Evolutionary conservation across 2,888 invertebrate genomes (phyloP).

Genomic region (Polia nebulosa): DNA sequence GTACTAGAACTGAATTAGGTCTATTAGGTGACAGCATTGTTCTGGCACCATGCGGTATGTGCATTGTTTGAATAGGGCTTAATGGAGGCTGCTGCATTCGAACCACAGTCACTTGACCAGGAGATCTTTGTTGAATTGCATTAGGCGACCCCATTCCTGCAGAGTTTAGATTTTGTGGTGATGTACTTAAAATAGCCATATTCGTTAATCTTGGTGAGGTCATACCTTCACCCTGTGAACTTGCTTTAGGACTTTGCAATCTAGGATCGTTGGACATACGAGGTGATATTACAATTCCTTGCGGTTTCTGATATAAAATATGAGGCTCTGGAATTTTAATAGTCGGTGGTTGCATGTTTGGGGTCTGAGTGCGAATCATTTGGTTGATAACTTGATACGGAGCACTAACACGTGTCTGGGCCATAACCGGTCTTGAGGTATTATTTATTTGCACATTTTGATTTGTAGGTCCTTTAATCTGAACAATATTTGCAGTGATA

Average conservation of each 20-base stretch:
- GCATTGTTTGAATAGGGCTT: slow-evolving; percentile 86
- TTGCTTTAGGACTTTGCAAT: slow-evolving; percentile 85
- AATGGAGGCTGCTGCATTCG: slow-evolving; percentile 88
- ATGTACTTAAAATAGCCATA: slow-evolving; percentile 83
- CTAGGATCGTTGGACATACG: slow-evolving; percentile 83
- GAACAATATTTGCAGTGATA: slow-evolving; percentile 85
- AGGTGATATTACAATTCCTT: slow-evolving; percentile 86
- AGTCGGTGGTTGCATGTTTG: slow-evolving; percentile 92
- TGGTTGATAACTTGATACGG: slow-evolving; percentile 88
- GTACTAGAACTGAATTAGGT: slow-evolving; percentile 87
- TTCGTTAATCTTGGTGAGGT: slow-evolving; percentile 84
- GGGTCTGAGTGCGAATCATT: slow-evolving; percentile 80
- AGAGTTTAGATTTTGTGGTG: slow-evolving; percentile 82
- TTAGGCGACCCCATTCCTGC: slow-evolving; percentile 83
- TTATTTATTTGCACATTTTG: slow-evolving; percentile 77
- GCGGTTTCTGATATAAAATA: slow-evolving; percentile 86
- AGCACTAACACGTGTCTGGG: slow-evolving; percentile 79
- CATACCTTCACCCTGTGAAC: slow-evolving; percentile 80
- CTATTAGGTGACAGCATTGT: slow-evolving; percentile 87
- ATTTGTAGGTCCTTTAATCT: slow-evolving; percentile 81
- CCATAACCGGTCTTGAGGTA: slow-evolving; percentile 79
- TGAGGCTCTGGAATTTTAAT: slow-evolving; percentile 92
- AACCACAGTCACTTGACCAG: slow-evolving; percentile 89
- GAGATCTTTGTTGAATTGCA: slow-evolving; percentile 83
- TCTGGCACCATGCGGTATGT: slow-evolving; percentile 82